Evolutionary conservation across 2,888 invertebrate species (phyloP).

Genomic region (Thymelicus sylvestris): DNA sequence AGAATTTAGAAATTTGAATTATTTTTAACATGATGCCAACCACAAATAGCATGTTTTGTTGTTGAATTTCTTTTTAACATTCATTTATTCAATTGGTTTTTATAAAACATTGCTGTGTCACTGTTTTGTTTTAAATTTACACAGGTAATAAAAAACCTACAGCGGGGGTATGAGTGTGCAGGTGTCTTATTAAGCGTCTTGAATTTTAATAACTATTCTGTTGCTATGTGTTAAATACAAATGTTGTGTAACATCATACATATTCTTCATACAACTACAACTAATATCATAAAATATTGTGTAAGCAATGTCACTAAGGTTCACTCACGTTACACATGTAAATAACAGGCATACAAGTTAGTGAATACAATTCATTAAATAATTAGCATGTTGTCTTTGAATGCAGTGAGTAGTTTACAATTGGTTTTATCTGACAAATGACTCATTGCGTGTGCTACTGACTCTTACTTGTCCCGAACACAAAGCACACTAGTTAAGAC

Average conservation of each 20-base stretch:
- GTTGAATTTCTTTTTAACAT: not conserved
- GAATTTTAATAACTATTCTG: slow-evolving; percentile 22
- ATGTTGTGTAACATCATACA: not conserved
- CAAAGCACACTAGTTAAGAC: slow-evolving; percentile 65
- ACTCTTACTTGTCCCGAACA: slow-evolving; percentile 52
- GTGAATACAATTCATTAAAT: not conserved
- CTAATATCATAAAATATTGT: slow-evolving; percentile 10
- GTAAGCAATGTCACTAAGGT: slow-evolving; percentile 28
- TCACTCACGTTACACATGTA: slow-evolving; percentile 37
- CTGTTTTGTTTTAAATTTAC: slow-evolving; percentile 25
- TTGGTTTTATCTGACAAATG: slow-evolving; percentile 25
- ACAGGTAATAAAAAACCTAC: too few relatives aligned
- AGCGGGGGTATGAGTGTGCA: too few relatives aligned
- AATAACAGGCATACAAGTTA: not conserved
- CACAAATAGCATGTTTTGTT: not conserved
- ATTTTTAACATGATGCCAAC: not conserved
- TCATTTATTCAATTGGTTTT: not conserved
- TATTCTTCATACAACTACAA: not conserved
- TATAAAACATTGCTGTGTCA: slow-evolving; percentile 20
- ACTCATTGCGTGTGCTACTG: slow-evolving; percentile 44
- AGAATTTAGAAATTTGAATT: too few relatives aligned
- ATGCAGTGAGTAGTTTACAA: slow-evolving; percentile 7
- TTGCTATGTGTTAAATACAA: slow-evolving; percentile 12
- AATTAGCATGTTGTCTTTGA: slow-evolving; percentile 7
- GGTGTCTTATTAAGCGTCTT: too few relatives aligned